phyloP scores from a whole-genome alignment of 1,140 invertebrate species.

The Berghia stephanieae region DNA sequence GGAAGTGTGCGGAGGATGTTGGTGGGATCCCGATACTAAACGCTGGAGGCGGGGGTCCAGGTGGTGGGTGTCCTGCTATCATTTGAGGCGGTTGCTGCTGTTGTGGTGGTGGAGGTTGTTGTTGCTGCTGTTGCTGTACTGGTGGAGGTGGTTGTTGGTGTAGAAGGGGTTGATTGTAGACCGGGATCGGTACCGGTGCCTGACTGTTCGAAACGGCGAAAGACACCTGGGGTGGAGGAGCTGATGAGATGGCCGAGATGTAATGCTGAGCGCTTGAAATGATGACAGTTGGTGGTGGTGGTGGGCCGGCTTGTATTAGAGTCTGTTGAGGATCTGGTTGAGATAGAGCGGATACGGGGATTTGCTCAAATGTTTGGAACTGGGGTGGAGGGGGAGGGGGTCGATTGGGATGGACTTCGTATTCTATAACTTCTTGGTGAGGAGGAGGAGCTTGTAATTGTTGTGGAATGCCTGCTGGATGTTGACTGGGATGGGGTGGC shows the following conservation, averaged over 20 bases:
- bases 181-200: neutral
- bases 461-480: too few relatives aligned
- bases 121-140: neutral
- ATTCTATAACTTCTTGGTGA: constrained; percentile 22
- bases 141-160: neutral
- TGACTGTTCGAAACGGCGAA: neutral
- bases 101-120: too few relatives aligned
- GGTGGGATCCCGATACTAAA: constrained; percentile 10
- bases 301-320: too few relatives aligned
- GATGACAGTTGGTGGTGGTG: constrained; percentile 25
- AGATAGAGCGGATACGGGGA: constrained; percentile 22
- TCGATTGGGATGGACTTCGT: constrained; percentile 14
- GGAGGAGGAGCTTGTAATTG: too few relatives aligned
- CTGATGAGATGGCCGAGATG: constrained; percentile 18
- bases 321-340: too few relatives aligned
- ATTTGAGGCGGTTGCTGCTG: neutral
- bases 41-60: constrained; percentile 1
- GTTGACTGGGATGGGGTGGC: neutral
- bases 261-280: constrained; percentile 27
- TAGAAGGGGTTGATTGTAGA: neutral
- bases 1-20: constrained; percentile 4
- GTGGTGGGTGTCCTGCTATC: neutral
- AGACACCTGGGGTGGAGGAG: constrained; percentile 9
- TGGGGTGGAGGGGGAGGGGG: neutral
- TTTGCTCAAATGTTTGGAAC: constrained; percentile 30